Evolutionary conservation across 2,113 vertebrate genomes (phyloP).

Genomic region (Lanius ludovicianus): DNA sequence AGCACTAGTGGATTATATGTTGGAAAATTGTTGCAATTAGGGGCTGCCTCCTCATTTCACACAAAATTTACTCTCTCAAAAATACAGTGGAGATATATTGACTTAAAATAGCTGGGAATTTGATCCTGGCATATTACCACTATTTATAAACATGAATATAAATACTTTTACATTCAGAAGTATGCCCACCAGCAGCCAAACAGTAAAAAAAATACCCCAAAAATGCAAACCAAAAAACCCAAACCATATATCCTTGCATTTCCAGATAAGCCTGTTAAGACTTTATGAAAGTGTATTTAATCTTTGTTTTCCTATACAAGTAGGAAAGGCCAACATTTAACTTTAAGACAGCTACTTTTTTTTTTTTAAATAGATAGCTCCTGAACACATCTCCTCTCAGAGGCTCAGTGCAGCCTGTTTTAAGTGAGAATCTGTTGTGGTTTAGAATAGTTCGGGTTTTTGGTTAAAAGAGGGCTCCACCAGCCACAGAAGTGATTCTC

Average conservation of each 20-base stretch:
- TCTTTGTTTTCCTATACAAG: background rate
- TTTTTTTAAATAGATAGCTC: background rate
- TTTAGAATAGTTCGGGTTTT: too few species aligned
- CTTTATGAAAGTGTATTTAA: background rate
- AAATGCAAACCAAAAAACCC: background rate
- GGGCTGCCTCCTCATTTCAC: background rate
- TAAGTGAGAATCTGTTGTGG: background rate
- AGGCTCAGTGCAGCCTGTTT: accelerated
- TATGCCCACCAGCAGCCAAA: background rate
- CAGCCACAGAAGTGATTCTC: too few species aligned
- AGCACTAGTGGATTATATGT: background rate
- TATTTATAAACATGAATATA: background rate
- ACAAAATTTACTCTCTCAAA: background rate
- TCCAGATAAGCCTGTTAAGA: background rate
- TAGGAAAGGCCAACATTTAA: background rate
- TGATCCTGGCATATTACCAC: background rate
- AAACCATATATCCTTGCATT: background rate
- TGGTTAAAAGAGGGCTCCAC: too few species aligned
- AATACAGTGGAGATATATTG: background rate
- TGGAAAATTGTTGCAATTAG: background rate
- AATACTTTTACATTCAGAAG: background rate
- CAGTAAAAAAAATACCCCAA: background rate
- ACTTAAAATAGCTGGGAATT: background rate
- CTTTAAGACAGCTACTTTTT: background rate
- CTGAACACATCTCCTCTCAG: background rate